Percentiles rank a stretch among this genome's conserved stretches.
Conservation (phyloP, 2,113 vertebrate genomes). For the Pica pica region DNA sequence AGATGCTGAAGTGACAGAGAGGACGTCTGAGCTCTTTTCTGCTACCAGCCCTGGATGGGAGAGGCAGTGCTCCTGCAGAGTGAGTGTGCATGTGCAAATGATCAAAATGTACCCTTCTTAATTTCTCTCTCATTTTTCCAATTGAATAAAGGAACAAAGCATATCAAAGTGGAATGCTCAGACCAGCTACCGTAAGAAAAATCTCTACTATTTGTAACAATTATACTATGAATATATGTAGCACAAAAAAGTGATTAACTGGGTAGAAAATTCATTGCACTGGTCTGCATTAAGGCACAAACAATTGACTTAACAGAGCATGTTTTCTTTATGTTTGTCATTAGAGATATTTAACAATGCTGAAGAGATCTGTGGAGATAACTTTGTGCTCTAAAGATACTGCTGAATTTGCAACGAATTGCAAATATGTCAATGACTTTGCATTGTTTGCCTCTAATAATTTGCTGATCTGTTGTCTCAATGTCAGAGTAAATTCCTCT, state of each 20-base stretch:
- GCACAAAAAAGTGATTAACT: neutral
- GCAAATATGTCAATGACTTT: neutral
- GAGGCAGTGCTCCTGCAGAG: neutral
- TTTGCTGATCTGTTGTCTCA: neutral
- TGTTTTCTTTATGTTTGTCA: neutral
- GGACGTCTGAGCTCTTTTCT: neutral
- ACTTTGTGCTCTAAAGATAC: neutral
- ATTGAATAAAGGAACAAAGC: neutral
- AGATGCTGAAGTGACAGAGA: fast-evolving
- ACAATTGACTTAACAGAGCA: neutral
- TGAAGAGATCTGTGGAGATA: neutral
- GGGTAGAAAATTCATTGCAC: neutral
- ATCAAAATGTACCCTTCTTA: neutral
- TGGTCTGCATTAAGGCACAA: neutral
- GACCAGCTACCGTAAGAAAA: neutral
- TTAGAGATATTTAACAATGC: neutral
- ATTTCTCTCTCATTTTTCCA: neutral
- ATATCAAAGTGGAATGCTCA: neutral
- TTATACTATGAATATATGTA: neutral
- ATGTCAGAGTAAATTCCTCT: neutral
- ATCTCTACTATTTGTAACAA: neutral
- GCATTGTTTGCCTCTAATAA: neutral
- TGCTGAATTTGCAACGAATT: neutral
- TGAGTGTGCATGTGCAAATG: fast-evolving
- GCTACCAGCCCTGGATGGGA: neutral